Base-by-base conservation (phyloP, 2,797 vertebrate genomes). In the Acrossocheilus fasciatus region DNA sequence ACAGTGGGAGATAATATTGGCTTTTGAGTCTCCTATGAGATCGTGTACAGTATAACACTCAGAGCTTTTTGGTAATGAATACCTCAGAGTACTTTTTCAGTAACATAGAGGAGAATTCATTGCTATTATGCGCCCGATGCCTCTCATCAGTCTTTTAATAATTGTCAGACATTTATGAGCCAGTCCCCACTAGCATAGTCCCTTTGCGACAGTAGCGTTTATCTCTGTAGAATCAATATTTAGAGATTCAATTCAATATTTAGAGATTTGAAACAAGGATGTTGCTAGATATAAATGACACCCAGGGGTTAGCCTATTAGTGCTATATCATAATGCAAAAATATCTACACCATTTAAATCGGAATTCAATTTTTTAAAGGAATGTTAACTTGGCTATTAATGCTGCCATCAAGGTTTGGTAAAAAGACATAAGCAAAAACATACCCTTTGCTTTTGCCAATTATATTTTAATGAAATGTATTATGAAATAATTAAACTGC, bases 151-250 rank as follows among this genome's bases (percentile, higher is more conserved):
- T 81, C 79, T 84, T 54, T 86, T 87, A 69, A 23, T 85, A 66
- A 41, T 77, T 41, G 74, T 83, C 86, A 84, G 66, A 85, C 45
- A 82, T 76, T 68, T 83, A 74, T 69, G 83, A 70, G 75, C 75
- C 75, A 85, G 74, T 88, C 64, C 72, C 54, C 17, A 18, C 43
- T 75, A 82, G 86, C 78, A 82, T 80, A 86, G 72, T 89, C 79
- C 30, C 54, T 68, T 26, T 84, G 78, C 45, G 74, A 39, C 62
- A 59, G 45, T 74, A 36, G 76, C 54, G n/a, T 30, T 30, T 14
- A 64, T 57, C 45, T 77, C 77, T 78, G 54, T 59, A 86, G 57
- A 85, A 70, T 79, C 73, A 78, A 84, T 84, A 88, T 82, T 85
- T 72, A 70, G 57, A 79, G 75, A 80, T 76, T 52, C 30, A 30